These are phyloP conservation scores for Penaeus monodon DNA, from an alignment of 2,888 invertebrate genomes.

Conservation along the genomic window DNA sequence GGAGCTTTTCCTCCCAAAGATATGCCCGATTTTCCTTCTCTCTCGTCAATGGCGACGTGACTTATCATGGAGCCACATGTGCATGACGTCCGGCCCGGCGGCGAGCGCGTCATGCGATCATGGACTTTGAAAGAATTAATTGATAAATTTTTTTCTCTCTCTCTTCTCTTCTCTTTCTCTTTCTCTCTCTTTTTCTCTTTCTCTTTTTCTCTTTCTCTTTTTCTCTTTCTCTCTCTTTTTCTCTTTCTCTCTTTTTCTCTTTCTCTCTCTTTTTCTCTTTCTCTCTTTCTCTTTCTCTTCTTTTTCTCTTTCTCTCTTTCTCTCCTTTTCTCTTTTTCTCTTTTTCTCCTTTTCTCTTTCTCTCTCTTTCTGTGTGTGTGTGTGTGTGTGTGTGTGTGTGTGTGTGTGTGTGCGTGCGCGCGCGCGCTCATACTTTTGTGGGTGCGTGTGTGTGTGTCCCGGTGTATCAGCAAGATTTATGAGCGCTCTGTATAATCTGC, in stretches of 20 bases:
- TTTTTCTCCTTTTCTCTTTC: too few species aligned
- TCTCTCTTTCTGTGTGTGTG: neutral
- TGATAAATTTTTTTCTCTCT: too few species aligned
- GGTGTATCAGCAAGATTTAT: neutral
- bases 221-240: constrained; percentile 20
- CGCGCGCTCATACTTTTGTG: too few species aligned
- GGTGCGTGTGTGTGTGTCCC: too few species aligned
- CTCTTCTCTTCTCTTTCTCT: neutral
- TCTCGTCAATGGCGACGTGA: too few species aligned
- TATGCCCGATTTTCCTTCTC: too few species aligned
- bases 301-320: neutral
- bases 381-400: neutral
- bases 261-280: neutral
- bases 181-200: neutral
- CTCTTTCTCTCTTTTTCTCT: neutral
- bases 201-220: neutral
- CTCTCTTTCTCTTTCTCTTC: neutral
- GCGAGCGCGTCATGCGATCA: too few species aligned
- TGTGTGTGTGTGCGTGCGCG: constrained; percentile 11
- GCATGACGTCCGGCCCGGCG: too few species aligned
- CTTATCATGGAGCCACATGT: too few species aligned
- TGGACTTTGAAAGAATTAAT: too few species aligned
- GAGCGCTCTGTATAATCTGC: too few species aligned
- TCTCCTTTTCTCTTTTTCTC: neutral
- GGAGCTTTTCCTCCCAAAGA: too few species aligned